Evolutionary conservation across 2,888 invertebrate genomes (phyloP).

Genomic region (Arctia plantaginis): DNA sequence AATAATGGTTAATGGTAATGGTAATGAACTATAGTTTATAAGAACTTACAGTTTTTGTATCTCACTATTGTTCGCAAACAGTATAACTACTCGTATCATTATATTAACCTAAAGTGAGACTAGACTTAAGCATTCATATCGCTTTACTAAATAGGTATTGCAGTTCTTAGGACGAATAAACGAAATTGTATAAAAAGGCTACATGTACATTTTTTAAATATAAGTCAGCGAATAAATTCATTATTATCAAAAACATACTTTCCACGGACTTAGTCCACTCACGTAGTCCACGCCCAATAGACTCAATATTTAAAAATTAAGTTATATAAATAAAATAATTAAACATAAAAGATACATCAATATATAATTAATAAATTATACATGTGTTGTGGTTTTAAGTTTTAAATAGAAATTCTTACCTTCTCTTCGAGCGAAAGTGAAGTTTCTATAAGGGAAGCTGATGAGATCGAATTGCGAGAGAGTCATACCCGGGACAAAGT

Average conservation of each 20-base stretch:
- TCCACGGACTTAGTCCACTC: no score
- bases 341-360: no score
- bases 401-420: constrained; percentile 76
- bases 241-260: no score
- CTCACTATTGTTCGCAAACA: not conserved
- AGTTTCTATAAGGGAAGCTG: constrained; percentile 93
- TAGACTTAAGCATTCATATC: no score
- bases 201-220: no score
- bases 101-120: not conserved
- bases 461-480: constrained; percentile 97
- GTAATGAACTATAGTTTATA: no score
- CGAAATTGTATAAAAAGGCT: no score
- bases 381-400: not conserved
- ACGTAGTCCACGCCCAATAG: no score
- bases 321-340: not conserved
- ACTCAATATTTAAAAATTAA: not conserved
- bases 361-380: no score
- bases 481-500: constrained; percentile 95
- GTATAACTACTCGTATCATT: not conserved
- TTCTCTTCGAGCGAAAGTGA: constrained; percentile 92
- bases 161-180: no score
- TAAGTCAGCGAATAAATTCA: no score
- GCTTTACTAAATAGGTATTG: not conserved
- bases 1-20: constrained; percentile 24
- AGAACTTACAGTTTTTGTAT: constrained; percentile 20